phyloP scores from a whole-genome alignment of 2,888 invertebrate genomes.

The Odontomyia ornata region DNA sequence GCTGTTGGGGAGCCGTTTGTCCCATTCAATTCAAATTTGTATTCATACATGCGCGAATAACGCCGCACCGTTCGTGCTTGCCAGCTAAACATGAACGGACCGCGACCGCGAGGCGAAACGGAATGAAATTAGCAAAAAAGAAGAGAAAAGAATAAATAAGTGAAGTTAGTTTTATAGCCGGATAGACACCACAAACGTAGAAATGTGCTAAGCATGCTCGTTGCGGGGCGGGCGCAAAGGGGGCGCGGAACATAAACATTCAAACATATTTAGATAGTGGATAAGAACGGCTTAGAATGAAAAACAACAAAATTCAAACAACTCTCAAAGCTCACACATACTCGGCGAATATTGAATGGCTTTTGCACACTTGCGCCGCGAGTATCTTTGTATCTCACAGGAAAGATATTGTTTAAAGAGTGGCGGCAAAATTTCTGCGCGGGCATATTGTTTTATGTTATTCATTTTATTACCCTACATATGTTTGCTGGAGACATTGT shows the following conservation, averaged over 20 bases:
- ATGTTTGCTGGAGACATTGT: too few species aligned
- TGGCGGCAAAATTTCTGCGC: constrained; percentile 6
- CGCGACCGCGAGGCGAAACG: too few species aligned
- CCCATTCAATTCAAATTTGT: constrained; percentile 30
- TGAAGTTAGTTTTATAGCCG: constrained; percentile 18
- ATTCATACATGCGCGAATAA: too few species aligned
- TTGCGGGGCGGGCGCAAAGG: not conserved
- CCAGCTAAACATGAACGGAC: not conserved
- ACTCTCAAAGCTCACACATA: not conserved
- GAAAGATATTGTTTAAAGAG: not conserved
- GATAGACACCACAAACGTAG: constrained; percentile 8
- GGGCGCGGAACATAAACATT: not conserved
- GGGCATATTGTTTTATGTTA: not conserved
- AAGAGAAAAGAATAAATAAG: not conserved
- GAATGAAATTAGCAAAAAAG: not conserved
- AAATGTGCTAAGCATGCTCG: constrained; percentile 21
- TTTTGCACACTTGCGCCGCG: too few species aligned
- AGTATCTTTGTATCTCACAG: not conserved
- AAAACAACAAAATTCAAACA: too few species aligned
- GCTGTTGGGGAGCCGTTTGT: not conserved
- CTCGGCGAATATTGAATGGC: not conserved
- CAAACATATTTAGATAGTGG: not conserved
- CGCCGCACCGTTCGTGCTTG: not conserved
- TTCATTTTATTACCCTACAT: not conserved
- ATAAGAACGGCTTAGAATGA: too few species aligned